Percentiles rank a stretch among this genome's conserved stretches.
phyloP scores from a whole-genome alignment of 1,140 invertebrate species.

The Glossosoma conforme region DNA sequence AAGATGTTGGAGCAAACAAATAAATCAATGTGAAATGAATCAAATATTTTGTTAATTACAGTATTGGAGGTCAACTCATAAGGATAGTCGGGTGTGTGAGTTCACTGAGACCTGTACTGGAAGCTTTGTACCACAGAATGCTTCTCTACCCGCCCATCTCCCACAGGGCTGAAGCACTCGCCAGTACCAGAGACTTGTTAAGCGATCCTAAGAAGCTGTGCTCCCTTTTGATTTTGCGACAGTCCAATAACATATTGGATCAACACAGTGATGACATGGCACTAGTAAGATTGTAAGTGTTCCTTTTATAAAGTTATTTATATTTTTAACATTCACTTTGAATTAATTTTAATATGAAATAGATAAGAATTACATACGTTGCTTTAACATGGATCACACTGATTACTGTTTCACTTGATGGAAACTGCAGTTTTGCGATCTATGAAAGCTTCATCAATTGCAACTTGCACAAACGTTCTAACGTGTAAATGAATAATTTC shows the following conservation, averaged over 20 bases:
- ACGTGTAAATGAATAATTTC: not conserved
- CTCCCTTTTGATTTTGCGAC: conserved; percentile 63
- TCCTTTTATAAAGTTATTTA: too few species aligned
- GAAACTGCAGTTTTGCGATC: too few species aligned
- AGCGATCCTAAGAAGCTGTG: conserved; percentile 68
- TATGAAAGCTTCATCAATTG: too few species aligned
- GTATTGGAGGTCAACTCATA: conserved; percentile 83
- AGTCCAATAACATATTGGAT: conserved; percentile 66
- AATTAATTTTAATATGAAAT: too few species aligned
- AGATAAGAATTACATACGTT: too few species aligned
- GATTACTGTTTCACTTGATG: too few species aligned
- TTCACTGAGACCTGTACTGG: conserved; percentile 79
- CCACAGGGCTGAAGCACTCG: conserved; percentile 78
- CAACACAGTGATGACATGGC: conserved; percentile 85
- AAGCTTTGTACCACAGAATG: conserved; percentile 90
- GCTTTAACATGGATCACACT: too few species aligned
- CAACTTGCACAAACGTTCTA: too few species aligned
- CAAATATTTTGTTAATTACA: conserved; percentile 39
- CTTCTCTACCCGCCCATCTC: conserved; percentile 77
- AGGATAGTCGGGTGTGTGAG: conserved; percentile 78
- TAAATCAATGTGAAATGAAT: not conserved
- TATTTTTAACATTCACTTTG: too few species aligned
- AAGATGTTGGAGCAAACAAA: not conserved
- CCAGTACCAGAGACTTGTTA: conserved; percentile 69
- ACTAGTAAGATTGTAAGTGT: conserved; percentile 77